These are phyloP conservation scores for Calephelis perditalis DNA, from an alignment of 2,888 invertebrate genomes.

Conservation along the genomic window DNA sequence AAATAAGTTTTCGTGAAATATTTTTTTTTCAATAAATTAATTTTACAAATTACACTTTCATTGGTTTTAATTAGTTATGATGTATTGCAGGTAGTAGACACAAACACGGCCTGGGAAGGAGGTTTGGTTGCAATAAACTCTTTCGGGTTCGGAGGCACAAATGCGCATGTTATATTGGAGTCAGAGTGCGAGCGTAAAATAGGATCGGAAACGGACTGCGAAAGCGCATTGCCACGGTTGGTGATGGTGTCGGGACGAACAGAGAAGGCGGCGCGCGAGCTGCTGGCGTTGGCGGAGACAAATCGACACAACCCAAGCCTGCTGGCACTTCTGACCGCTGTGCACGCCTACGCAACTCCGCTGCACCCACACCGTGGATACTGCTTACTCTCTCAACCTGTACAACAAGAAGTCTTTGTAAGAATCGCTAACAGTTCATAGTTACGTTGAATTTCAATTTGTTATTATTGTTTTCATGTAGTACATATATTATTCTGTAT, in stretches of 20 bases:
- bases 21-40: too few species aligned
- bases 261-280: slow-evolving; percentile 89
- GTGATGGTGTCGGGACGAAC: slow-evolving; percentile 93
- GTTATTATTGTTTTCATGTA: too few species aligned
- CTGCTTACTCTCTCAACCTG: slow-evolving; percentile 44
- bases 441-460: too few species aligned
- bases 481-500: too few species aligned
- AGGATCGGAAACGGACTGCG: too few species aligned
- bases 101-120: background rate
- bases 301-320: slow-evolving; percentile 32
- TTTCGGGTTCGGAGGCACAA: background rate
- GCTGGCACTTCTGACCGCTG: background rate
- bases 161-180: background rate
- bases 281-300: slow-evolving; percentile 96
- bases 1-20: too few species aligned
- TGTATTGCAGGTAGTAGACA: background rate
- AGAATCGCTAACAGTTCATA: background rate
- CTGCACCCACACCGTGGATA: slow-evolving; percentile 41
- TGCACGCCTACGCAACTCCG: background rate
- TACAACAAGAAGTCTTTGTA: background rate
- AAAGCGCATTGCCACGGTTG: slow-evolving; percentile 85
- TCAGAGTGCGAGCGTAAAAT: background rate
- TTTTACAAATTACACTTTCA: too few species aligned
- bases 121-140: background rate
- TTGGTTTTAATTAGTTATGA: too few species aligned